A percentile compares a stretch with the other conserved stretches of the same genome.
These are phyloP conservation scores for Hypercompe scribonia DNA, from an alignment of 2,888 invertebrate species.

Conservation along the genomic window DNA sequence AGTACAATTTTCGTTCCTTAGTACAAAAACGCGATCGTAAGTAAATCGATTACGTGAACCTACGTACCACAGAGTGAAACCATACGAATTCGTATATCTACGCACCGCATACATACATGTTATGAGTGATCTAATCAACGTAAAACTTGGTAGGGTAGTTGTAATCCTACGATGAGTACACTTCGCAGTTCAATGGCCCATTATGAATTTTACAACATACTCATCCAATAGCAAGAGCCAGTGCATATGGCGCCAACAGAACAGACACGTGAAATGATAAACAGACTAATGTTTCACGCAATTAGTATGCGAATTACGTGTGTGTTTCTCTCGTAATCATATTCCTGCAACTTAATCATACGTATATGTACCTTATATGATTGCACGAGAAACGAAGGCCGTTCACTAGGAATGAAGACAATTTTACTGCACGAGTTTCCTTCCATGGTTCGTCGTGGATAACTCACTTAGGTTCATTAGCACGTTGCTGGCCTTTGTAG, in stretches of 20 bases:
- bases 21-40: not conserved
- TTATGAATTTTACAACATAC: slow-evolving; percentile 62
- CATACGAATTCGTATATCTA: slow-evolving; percentile 21
- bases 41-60: not conserved
- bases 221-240: slow-evolving; percentile 56
- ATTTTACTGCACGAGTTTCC: not conserved
- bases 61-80: slow-evolving; percentile 15
- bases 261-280: slow-evolving; percentile 24
- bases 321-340: not conserved
- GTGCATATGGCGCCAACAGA: slow-evolving; percentile 41
- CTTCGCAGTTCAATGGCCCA: slow-evolving; percentile 55
- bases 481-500: too few species aligned
- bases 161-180: slow-evolving; percentile 44
- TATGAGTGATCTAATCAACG: slow-evolving; percentile 62
- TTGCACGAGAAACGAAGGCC: too few species aligned
- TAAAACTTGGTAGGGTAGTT: slow-evolving; percentile 53
- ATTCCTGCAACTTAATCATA: not conserved
- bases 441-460: too few species aligned
- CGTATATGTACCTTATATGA: not conserved
- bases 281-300: slow-evolving; percentile 8
- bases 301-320: not conserved
- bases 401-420: too few species aligned
- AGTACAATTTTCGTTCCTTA: not conserved
- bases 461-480: not conserved
- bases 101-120: slow-evolving; percentile 13